phyloP scores from a whole-genome alignment of 2,888 invertebrate genomes.

The Lasioglossum villosulum region DNA sequence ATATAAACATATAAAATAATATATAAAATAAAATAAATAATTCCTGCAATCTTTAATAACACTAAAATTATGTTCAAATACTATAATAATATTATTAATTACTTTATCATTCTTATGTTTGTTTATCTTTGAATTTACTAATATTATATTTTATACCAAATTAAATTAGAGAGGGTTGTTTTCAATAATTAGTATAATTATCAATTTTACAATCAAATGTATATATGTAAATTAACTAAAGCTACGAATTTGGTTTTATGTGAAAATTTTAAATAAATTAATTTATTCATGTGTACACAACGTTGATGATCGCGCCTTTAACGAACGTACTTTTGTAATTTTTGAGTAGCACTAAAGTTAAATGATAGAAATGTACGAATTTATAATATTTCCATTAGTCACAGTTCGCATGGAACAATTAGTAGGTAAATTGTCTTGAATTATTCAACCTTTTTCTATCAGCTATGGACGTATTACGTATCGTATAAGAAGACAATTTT shows the following conservation, averaged over 20 bases:
- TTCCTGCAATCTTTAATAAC: not conserved
- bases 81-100: not conserved
- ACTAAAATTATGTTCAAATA: not conserved
- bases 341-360: not conserved
- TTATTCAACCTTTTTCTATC: not conserved
- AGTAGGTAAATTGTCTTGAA: not conserved
- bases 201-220: not conserved
- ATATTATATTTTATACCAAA: not conserved
- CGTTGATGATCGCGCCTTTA: not conserved
- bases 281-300: not conserved
- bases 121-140: not conserved
- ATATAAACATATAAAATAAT: too few relatives aligned
- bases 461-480: not conserved
- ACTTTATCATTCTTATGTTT: not conserved
- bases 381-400: not conserved
- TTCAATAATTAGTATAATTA: not conserved
- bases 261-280: not conserved
- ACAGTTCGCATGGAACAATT: not conserved
- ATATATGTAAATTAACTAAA: not conserved
- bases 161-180: not conserved
- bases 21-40: too few relatives aligned
- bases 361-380: not conserved
- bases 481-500: not conserved
- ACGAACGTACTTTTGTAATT: not conserved
- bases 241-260: not conserved